Percentiles rank a stretch among this genome's conserved stretches.
These are phyloP conservation scores for Burhinus oedicnemus DNA, from an alignment of 2,113 vertebrate genomes.

Conservation along the genomic window DNA sequence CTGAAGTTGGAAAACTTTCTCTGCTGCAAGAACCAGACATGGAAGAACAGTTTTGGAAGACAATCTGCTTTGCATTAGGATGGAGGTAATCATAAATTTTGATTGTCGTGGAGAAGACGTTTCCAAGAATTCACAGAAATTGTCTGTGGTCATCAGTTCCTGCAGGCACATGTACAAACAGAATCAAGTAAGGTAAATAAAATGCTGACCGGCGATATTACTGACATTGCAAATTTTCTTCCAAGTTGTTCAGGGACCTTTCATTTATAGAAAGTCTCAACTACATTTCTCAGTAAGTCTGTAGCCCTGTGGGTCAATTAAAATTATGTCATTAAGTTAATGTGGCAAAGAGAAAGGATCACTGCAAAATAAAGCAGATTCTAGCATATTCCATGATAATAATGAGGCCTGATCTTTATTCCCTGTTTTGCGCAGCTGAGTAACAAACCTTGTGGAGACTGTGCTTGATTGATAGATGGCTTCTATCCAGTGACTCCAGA, in stretches of 20 bases:
- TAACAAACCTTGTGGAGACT: conserved; percentile 57
- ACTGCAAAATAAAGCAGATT: conserved; percentile 14
- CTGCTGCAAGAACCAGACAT: background rate
- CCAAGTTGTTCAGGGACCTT: background rate
- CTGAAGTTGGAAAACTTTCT: background rate
- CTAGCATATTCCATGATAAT: background rate
- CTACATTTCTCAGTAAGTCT: conserved; percentile 19
- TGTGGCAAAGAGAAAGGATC: conserved; percentile 12
- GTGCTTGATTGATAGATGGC: conserved; percentile 65
- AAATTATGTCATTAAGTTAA: conserved; percentile 21
- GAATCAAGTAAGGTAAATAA: background rate
- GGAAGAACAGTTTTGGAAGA: background rate
- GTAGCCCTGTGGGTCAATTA: conserved; percentile 7
- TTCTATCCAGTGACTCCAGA: conserved; percentile 57
- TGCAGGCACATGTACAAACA: background rate
- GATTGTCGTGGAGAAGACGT: background rate
- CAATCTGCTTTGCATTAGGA: background rate
- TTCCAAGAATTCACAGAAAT: conserved; percentile 8
- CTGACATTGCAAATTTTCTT: conserved; percentile 5
- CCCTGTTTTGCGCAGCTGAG: conserved; percentile 43
- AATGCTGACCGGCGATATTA: background rate
- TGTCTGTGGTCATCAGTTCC: background rate
- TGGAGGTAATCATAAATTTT: background rate
- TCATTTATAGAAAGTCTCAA: background rate
- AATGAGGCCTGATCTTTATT: conserved; percentile 42